Evolutionary conservation across 2,113 vertebrate species (phyloP), one percentile per base, ranked within the genome.

Genomic region (Dipodomys merriami): DNA sequence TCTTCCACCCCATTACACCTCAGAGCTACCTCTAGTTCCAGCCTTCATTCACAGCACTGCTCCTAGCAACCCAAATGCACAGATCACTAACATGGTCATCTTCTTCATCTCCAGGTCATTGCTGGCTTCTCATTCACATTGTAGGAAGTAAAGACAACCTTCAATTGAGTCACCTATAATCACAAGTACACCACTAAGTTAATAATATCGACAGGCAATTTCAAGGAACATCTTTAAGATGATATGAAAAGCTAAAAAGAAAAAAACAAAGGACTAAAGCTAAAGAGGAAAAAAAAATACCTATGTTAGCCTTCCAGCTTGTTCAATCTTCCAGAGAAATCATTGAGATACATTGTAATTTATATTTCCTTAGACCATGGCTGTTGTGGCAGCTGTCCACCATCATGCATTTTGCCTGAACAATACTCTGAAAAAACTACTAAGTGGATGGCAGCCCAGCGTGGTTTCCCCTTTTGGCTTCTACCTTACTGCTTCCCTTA

Each of bases 321-420:
- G 39, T 88, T 79, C 74, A 44, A 25, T 73, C 64, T 86, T 88
- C 22, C 62, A 86, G 73, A 80, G 64, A 84, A 53, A 65, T 69
- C 53, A 78, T 80, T 18, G 67, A 57, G 18, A 57, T 74, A 29
- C 27, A 81, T 84, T 91, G 79, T 62, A 82, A 85, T 91, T 83
- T 93, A 62, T 74, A 30, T 86, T 92, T 77, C 86, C 86, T 89
- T 88, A 93, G 68, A 90, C 25, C 18, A n/a, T 60, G 35, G 93
- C 69, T 20, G 62, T 76, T 35, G 86, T 87, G 76, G 60, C 49
- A 93, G 76, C 29, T 92, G 23, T 39, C n/a, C 29, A 91, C 76
- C 18, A 53, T 78, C 33, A 86, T 25, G 93, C 22, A 90, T 90
- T 93, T 84, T 95, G 53, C 79, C 67, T 90, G 22, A 69, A 83